A percentile compares a stretch with the other conserved stretches of the same genome.
Conservation (phyloP, 2,113 vertebrate genomes). For the Gorsachius goisagi region DNA sequence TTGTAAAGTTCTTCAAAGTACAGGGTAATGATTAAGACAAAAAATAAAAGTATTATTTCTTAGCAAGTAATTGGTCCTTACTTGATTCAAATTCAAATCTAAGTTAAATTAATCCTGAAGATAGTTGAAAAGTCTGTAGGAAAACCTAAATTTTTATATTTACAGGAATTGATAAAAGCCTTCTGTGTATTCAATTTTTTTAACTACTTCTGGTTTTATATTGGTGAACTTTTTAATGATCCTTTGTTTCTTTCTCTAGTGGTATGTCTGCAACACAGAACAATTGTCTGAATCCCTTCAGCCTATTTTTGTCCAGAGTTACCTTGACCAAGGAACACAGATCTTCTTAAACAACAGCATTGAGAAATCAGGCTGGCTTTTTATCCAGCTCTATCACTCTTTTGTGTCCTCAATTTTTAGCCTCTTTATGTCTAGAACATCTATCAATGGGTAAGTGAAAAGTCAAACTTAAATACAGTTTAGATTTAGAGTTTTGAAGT, state of each 20-base stretch:
- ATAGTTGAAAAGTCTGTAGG: not conserved
- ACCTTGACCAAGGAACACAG: conserved; percentile 88
- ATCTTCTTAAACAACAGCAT: conserved; percentile 89
- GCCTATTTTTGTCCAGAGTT: conserved; percentile 89
- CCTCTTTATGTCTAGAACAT: conserved; percentile 94
- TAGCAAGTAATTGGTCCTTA: not conserved
- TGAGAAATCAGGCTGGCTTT: conserved; percentile 96
- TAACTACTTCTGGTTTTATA: not conserved
- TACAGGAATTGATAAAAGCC: not conserved
- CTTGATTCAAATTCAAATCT: not conserved
- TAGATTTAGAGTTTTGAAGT: not conserved
- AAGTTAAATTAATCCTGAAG: not conserved
- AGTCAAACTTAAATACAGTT: not conserved
- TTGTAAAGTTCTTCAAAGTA: not conserved
- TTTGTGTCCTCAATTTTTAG: conserved; percentile 91
- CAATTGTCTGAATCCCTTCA: conserved; percentile 83
- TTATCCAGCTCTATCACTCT: conserved; percentile 96
- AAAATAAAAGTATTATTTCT: not conserved
- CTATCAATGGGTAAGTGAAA: conserved; percentile 93
- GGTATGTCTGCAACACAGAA: conserved; percentile 90
- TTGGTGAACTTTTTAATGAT: not conserved
- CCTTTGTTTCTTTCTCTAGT: conserved; percentile 75
- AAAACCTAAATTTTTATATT: not conserved
- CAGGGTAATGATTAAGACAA: not conserved
- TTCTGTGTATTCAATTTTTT: not conserved